A percentile compares a stretch with the other conserved stretches of the same genome.
Conservation (phyloP, 2,888 invertebrate species). For the Tetragonisca angustula region DNA sequence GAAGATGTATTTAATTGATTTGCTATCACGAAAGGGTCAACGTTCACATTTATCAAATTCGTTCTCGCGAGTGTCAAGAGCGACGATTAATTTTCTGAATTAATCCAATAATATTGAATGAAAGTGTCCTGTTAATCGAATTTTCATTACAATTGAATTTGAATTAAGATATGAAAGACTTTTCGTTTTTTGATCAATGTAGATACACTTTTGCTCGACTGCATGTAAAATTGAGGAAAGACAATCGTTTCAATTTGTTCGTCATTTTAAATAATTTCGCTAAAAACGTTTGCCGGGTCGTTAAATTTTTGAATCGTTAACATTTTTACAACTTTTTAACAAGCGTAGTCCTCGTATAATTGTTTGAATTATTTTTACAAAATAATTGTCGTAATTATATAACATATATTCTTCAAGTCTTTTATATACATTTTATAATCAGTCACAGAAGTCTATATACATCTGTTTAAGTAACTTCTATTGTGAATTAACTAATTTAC, state of each 20-base stretch:
- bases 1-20: not conserved
- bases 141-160: too few species aligned
- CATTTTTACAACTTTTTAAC: slow-evolving; percentile 7
- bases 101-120: not conserved
- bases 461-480: too few species aligned
- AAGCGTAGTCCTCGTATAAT: not conserved
- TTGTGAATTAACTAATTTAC: too few species aligned
- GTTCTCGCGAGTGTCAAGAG: not conserved
- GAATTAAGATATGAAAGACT: too few species aligned
- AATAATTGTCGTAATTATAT: not conserved
- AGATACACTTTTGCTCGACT: too few species aligned
- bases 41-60: not conserved
- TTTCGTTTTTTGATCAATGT: too few species aligned
- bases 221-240: not conserved
- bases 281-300: not conserved
- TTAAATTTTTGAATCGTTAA: not conserved
- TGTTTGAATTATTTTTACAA: not conserved
- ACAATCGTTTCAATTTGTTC: not conserved
- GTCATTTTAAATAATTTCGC: not conserved
- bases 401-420: not conserved
- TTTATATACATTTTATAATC: not conserved
- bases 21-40: not conserved
- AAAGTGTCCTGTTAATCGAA: too few species aligned
- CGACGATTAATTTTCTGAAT: not conserved
- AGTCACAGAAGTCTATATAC: too few species aligned